Evolutionary conservation across 2,888 invertebrate species (phyloP).

Genomic region (Cyclophora punctaria): DNA sequence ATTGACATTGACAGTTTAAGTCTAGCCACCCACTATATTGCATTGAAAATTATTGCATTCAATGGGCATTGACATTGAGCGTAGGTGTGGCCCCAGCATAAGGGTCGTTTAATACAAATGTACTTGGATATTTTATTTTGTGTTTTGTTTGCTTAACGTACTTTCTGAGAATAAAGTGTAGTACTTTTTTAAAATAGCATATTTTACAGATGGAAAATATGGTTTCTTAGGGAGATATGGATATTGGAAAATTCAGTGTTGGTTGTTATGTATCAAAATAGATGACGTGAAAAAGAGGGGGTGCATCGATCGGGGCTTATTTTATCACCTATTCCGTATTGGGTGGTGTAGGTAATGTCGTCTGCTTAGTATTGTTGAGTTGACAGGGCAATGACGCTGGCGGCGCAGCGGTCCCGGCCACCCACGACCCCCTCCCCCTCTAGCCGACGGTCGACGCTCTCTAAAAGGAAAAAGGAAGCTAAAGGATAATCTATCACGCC

Average conservation of each 20-base stretch:
- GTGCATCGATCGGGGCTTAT: slow-evolving; percentile 43
- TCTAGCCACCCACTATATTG: too few species aligned
- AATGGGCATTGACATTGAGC: too few species aligned
- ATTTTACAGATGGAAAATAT: too few species aligned
- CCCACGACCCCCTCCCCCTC: slow-evolving; percentile 42
- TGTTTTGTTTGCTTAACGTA: background rate
- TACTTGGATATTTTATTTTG: background rate
- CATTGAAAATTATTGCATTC: too few species aligned
- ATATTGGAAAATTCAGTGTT: too few species aligned
- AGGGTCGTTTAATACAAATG: too few species aligned
- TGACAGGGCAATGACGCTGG: slow-evolving; percentile 73
- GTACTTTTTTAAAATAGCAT: too few species aligned
- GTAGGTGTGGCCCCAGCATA: too few species aligned
- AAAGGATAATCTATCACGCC: slow-evolving; percentile 74
- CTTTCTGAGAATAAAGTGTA: too few species aligned
- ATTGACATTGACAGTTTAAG: too few species aligned
- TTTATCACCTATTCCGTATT: slow-evolving; percentile 56
- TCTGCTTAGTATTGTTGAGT: slow-evolving; percentile 72
- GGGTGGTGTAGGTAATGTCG: slow-evolving; percentile 56
- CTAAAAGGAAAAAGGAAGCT: slow-evolving; percentile 71
- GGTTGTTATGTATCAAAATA: background rate
- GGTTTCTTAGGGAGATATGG: too few species aligned
- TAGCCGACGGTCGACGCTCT: slow-evolving; percentile 70
- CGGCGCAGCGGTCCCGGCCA: slow-evolving; percentile 46
- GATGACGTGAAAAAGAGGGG: slow-evolving; percentile 17